Percentiles rank a stretch among this genome's conserved stretches.
These are phyloP conservation scores for Steatocranus sp. DNA, from an alignment of 2,797 vertebrate species.

Conservation along the genomic window DNA sequence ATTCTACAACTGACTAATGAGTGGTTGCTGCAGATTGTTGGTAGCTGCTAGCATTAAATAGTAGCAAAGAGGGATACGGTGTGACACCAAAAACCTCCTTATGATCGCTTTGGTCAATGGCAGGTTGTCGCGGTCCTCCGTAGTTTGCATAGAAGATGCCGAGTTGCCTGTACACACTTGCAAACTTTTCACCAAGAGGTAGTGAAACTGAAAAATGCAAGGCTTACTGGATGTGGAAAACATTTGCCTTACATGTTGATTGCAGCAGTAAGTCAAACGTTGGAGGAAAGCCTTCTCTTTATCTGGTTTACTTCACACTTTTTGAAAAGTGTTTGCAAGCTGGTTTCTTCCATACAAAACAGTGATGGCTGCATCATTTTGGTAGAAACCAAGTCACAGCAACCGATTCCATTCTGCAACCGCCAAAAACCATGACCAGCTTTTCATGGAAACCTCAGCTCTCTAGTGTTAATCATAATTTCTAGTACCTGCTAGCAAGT, in stretches of 20 bases:
- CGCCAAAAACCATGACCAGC: neutral
- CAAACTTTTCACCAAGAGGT: neutral
- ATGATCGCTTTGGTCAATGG: rapidly evolving
- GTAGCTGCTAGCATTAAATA: neutral
- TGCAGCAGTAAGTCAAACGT: rapidly evolving
- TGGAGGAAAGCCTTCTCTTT: neutral
- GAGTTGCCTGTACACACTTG: neutral
- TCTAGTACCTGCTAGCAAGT: neutral
- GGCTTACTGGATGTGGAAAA: neutral
- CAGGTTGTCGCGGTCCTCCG: rapidly evolving
- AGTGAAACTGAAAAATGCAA: rapidly evolving
- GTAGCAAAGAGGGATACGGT: neutral
- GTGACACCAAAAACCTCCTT: neutral
- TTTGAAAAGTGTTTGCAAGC: neutral
- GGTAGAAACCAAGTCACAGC: neutral
- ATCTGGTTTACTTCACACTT: neutral
- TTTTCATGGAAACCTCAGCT: neutral
- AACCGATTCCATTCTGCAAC: neutral
- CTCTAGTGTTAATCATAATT: rapidly evolving
- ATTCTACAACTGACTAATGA: rapidly evolving
- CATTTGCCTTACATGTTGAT: neutral
- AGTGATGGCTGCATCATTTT: neutral
- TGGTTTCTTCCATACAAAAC: neutral
- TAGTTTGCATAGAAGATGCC: neutral
- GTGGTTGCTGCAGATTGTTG: neutral